These are phyloP conservation scores for Megalonaias nervosa DNA, from an alignment of 1,140 invertebrate genomes.

Conservation along the genomic window DNA sequence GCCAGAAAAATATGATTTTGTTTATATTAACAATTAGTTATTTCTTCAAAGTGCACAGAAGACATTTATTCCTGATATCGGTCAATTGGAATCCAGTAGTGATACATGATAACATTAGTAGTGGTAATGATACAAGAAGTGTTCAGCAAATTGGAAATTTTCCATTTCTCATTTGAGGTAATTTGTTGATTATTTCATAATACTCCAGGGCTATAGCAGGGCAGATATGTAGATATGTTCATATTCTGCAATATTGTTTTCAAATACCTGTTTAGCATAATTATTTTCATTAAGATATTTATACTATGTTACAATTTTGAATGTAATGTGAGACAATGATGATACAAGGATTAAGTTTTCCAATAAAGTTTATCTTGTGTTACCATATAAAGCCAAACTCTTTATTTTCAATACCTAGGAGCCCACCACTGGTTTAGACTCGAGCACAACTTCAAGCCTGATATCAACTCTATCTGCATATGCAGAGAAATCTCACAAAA, in stretches of 20 bases:
- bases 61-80: too few relatives aligned
- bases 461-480: slow-evolving; percentile 84
- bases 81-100: too few relatives aligned
- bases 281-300: not conserved
- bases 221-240: not conserved
- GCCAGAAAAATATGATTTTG: too few relatives aligned
- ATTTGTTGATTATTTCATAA: not conserved
- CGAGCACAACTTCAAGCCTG: slow-evolving; percentile 83
- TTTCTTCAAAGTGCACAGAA: too few relatives aligned
- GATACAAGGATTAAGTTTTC: not conserved
- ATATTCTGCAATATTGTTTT: not conserved
- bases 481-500: slow-evolving; percentile 83
- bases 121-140: too few relatives aligned
- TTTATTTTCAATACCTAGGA: slow-evolving; percentile 76
- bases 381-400: not conserved
- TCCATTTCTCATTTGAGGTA: not conserved
- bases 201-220: not conserved
- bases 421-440: slow-evolving; percentile 89
- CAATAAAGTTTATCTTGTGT: not conserved
- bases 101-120: too few relatives aligned
- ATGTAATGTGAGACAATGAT: not conserved
- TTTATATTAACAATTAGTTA: too few relatives aligned
- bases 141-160: not conserved
- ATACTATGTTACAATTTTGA: not conserved
- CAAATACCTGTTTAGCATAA: too few relatives aligned